Percentiles rank a stretch among this genome's conserved stretches.
Conservation (phyloP, 2,888 invertebrate species). For the Eumacrocentrus americanus region DNA sequence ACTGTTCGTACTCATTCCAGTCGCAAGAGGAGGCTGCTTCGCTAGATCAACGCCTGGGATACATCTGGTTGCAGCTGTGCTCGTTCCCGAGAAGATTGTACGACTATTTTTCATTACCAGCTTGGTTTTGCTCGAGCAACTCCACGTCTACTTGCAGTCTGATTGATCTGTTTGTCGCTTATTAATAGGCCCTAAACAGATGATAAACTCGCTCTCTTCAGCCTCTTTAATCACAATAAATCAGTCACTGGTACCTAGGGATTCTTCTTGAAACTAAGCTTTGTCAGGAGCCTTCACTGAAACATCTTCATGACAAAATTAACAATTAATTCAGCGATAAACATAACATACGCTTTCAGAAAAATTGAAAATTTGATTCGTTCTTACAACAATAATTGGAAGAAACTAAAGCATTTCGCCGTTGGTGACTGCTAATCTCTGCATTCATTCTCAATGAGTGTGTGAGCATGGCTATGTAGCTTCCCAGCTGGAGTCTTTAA, state of each 20-base stretch:
- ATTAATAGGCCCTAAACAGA: constrained; percentile 38
- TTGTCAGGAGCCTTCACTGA: constrained; percentile 16
- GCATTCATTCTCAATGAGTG: too few relatives aligned
- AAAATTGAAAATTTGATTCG: neutral
- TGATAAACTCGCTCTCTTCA: constrained; percentile 42
- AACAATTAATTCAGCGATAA: neutral
- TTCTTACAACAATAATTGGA: constrained; percentile 30
- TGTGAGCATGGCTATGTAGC: neutral
- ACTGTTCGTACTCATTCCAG: too few relatives aligned
- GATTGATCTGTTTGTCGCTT: too few relatives aligned
- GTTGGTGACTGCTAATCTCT: too few relatives aligned
- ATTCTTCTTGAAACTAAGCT: constrained; percentile 31
- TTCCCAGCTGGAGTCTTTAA: constrained; percentile 25
- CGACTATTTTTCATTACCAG: too few relatives aligned
- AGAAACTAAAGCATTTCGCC: neutral
- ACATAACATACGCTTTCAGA: neutral
- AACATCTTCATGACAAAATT: constrained; percentile 24
- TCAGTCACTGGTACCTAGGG: constrained; percentile 34
- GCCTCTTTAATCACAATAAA: constrained; percentile 32
- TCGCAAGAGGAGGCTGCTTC: too few relatives aligned
- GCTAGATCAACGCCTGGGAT: too few relatives aligned
- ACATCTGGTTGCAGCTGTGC: too few relatives aligned
- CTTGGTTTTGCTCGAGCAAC: too few relatives aligned
- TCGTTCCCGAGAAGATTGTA: too few relatives aligned
- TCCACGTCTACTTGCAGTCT: too few relatives aligned